phyloP scores from a whole-genome alignment of 37 sponge, comb jelly and placozoan species.

The Ianthella basta region DNA sequence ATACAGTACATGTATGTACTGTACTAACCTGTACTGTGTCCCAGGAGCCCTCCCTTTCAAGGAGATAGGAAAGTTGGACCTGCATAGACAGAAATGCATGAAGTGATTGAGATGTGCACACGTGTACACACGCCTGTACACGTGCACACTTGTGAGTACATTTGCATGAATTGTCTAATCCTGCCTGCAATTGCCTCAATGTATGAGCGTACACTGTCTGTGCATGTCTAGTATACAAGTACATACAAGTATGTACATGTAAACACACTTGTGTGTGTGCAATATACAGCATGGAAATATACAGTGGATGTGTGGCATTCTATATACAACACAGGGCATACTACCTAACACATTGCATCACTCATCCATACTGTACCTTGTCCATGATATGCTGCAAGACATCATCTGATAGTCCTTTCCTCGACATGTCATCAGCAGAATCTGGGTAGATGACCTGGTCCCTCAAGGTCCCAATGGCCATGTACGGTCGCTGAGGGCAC shows the following conservation, averaged over 20 bases:
- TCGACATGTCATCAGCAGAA: constrained; percentile 60
- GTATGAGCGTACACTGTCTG: neutral
- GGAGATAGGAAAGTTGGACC: constrained; percentile 83
- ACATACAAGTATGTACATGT: neutral
- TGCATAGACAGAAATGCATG: neutral
- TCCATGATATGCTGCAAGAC: constrained; percentile 64
- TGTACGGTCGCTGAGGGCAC: constrained; percentile 80
- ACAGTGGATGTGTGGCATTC: neutral
- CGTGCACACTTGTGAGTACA: too few species aligned
- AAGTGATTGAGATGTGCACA: neutral
- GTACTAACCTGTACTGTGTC: constrained; percentile 64
- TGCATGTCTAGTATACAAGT: neutral
- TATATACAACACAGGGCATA: too few species aligned
- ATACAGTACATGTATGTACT: neutral
- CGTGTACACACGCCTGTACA: neutral
- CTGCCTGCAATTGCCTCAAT: too few species aligned
- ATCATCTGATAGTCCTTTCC: constrained; percentile 77
- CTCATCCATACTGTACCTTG: constrained; percentile 42
- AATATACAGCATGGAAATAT: neutral
- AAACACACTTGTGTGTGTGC: neutral
- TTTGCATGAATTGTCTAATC: neutral
- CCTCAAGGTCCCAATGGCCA: constrained; percentile 89
- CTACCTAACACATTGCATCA: too few species aligned
- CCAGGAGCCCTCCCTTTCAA: constrained; percentile 86
- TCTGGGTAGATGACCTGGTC: constrained; percentile 97